phyloP scores from a whole-genome alignment of 2,888 invertebrate genomes.

The Hyposoter didymator region DNA sequence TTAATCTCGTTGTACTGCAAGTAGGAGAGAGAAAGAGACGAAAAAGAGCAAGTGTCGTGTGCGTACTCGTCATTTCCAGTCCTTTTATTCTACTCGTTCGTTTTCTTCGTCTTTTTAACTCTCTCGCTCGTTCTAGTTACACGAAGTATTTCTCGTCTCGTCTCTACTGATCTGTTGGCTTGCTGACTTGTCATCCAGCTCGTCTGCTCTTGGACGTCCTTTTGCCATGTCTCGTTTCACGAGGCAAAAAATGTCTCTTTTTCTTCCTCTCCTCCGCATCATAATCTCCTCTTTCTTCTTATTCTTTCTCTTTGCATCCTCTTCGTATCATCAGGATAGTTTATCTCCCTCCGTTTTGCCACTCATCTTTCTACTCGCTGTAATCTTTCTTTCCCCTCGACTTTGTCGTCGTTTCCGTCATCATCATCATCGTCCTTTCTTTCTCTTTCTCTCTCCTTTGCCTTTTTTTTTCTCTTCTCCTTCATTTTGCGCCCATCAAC shows the following conservation, averaged over 20 bases:
- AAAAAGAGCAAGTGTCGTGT: conserved; percentile 34
- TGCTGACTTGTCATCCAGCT: conserved; percentile 60
- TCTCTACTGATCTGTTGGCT: conserved; percentile 34
- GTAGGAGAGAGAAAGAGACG: conserved; percentile 5
- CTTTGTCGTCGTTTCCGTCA: not conserved
- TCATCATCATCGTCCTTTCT: conserved; percentile 7
- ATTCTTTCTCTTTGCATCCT: conserved; percentile 29
- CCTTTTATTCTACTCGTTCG: conserved; percentile 28
- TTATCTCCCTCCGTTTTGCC: not conserved
- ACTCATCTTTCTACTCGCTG: not conserved
- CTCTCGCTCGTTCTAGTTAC: conserved; percentile 29
- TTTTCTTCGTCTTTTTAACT: not conserved
- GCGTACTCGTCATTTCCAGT: conserved; percentile 29
- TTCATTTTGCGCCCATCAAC: conserved; percentile 9
- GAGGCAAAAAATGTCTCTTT: conserved; percentile 26
- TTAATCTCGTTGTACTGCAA: conserved; percentile 64
- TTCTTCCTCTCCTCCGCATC: conserved; percentile 18
- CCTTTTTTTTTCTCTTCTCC: not conserved
- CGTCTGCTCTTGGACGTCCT: conserved; percentile 48
- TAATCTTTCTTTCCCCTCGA: not conserved
- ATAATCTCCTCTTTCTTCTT: conserved; percentile 10
- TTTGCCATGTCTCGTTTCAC: conserved; percentile 58
- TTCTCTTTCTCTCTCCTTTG: not conserved
- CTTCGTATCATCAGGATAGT: conserved; percentile 6
- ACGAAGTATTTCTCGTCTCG: not conserved